A percentile compares a stretch with the other conserved stretches of the same genome.
Evolutionary conservation across 2,113 vertebrate genomes (phyloP).

Genomic region (Cephalopterus ornatus): DNA sequence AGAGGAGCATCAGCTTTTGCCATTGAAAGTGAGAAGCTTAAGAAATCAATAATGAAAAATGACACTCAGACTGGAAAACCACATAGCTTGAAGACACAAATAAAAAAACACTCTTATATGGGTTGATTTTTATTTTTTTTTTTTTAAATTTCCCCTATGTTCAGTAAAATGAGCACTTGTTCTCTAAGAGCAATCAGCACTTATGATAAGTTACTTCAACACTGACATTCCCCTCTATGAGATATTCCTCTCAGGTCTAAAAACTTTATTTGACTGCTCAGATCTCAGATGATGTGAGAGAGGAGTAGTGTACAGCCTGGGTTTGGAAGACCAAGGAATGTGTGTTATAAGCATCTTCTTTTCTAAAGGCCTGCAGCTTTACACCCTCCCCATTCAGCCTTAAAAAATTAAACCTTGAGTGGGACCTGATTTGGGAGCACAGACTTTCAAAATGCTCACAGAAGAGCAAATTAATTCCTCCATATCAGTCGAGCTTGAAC

Average conservation of each 20-base stretch:
- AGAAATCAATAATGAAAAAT: background rate
- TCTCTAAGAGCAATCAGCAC: background rate
- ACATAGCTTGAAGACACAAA: background rate
- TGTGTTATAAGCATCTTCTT: background rate
- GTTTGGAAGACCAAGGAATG: background rate
- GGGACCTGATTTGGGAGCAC: background rate
- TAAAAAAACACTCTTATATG: background rate
- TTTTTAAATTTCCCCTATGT: background rate
- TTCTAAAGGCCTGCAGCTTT: background rate
- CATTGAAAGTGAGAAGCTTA: background rate
- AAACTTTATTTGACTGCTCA: background rate
- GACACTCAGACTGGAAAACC: background rate
- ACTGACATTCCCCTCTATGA: background rate
- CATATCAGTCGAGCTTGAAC: background rate
- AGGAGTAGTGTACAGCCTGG: background rate
- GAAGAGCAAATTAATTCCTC: background rate
- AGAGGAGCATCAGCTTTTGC: background rate
- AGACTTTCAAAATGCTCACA: background rate
- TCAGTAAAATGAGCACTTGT: background rate
- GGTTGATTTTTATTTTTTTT: accelerated
- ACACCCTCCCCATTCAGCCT: background rate
- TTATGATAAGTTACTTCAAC: background rate
- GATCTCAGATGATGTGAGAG: background rate
- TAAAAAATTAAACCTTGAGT: background rate
- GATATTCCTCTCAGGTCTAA: background rate